Evolutionary conservation across 2,888 invertebrate genomes (phyloP).

Genomic region (Andrena bicolor): DNA sequence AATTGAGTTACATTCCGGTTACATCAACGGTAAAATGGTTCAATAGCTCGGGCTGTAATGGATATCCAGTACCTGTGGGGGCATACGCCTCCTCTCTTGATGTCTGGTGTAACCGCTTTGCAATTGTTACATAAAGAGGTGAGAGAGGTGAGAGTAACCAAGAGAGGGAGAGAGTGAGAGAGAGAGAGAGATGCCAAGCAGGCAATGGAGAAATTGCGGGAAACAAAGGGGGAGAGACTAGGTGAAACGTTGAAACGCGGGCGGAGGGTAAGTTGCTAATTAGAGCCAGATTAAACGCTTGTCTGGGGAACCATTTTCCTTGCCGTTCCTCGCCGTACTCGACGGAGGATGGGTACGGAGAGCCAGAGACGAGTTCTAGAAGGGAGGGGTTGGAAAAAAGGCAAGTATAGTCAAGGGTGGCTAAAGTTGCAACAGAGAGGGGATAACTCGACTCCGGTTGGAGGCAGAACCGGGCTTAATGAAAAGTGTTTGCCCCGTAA

Average conservation of each 20-base stretch:
- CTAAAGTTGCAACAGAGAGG: constrained; percentile 62
- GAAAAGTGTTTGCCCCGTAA: constrained; percentile 85
- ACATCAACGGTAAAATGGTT: constrained; percentile 1
- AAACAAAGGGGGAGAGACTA: constrained; percentile 43
- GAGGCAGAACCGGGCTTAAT: constrained; percentile 81
- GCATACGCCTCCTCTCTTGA: too few relatives aligned
- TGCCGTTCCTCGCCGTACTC: constrained; percentile 72
- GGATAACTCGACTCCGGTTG: constrained; percentile 65
- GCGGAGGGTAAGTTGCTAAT: constrained; percentile 87
- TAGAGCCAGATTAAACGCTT: constrained; percentile 89
- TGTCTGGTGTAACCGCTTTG: too few relatives aligned
- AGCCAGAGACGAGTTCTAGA: constrained; percentile 18
- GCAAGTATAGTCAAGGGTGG: constrained; percentile 53
- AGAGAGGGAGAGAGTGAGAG: background rate
- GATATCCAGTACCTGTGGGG: constrained; percentile 11
- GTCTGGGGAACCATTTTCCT: constrained; percentile 87
- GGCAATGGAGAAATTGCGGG: background rate
- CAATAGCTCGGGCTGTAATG: background rate
- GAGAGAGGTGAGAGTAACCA: background rate
- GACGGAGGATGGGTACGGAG: constrained; percentile 64
- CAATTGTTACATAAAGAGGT: too few relatives aligned
- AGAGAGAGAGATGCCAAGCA: background rate
- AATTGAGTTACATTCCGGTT: constrained; percentile 2
- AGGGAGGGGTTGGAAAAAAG: constrained; percentile 53
- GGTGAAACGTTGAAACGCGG: constrained; percentile 75